Conservation (phyloP, 2,888 invertebrate species). For the Scaptomyza caliginosa region DNA sequence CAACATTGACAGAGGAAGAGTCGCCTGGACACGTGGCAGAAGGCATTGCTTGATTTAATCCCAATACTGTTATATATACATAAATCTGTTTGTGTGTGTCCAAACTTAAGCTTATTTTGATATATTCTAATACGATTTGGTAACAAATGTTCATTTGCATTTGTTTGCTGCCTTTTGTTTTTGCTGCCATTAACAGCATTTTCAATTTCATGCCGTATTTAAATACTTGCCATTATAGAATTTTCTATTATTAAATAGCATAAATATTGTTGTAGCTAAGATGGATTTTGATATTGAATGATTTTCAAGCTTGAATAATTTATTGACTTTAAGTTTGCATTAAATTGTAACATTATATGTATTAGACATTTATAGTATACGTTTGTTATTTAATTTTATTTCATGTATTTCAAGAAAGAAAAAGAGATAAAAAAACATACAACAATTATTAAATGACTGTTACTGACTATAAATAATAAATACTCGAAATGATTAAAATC, state of each 20-base stretch:
- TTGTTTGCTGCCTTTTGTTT: conserved; percentile 18
- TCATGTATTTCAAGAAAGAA: conserved; percentile 29
- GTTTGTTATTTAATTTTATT: conserved; percentile 40
- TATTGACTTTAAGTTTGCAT: not conserved
- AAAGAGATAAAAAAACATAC: conserved; percentile 14
- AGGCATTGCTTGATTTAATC: conserved; percentile 49
- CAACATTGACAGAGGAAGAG: conserved; percentile 20
- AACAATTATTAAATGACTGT: conserved; percentile 41
- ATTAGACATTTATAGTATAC: not conserved
- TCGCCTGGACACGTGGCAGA: conserved; percentile 62
- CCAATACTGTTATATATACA: conserved; percentile 5
- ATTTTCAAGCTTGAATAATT: not conserved
- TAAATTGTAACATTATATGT: not conserved
- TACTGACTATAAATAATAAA: conserved; percentile 24
- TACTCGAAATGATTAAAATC: conserved; percentile 8
- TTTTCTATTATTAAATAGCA: not conserved
- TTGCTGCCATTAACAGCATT: not conserved
- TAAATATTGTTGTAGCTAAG: not conserved
- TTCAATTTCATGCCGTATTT: too few species aligned
- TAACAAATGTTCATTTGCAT: conserved; percentile 62
- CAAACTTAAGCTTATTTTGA: conserved; percentile 47
- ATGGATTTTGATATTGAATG: not conserved
- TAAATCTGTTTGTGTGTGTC: conserved; percentile 1
- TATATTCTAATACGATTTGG: conserved; percentile 64
- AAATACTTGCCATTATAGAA: too few species aligned